Conservation (phyloP, 2,113 vertebrate species). For the Scatophagus argus region DNA sequence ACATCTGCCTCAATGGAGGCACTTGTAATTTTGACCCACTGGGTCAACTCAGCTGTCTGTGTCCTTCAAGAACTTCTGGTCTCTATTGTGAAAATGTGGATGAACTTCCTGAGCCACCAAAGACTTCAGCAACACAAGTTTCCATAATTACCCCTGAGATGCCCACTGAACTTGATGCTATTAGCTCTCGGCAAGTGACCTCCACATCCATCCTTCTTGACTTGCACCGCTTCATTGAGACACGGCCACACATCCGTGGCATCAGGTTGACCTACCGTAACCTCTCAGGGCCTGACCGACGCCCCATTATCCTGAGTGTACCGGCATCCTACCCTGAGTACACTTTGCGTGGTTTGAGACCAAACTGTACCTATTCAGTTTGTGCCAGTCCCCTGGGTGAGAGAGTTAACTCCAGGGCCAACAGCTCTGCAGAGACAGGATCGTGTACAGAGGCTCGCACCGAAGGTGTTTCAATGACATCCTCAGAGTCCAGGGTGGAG, state of each 20-base stretch:
- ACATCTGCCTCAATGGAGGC: slow-evolving; percentile 89
- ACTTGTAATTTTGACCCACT: slow-evolving; percentile 82
- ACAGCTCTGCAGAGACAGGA: slow-evolving; percentile 67
- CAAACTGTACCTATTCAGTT: slow-evolving; percentile 92
- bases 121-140: slow-evolving; percentile 53
- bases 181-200: slow-evolving; percentile 86
- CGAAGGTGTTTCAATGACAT: slow-evolving; percentile 64
- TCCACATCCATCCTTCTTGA: slow-evolving; percentile 91
- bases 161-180: slow-evolving; percentile 37
- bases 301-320: slow-evolving; percentile 87
- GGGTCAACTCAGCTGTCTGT: slow-evolving; percentile 85
- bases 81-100: slow-evolving; percentile 84
- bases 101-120: slow-evolving; percentile 50
- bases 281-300: slow-evolving; percentile 90
- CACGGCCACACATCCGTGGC: slow-evolving; percentile 83
- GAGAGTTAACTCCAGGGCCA: slow-evolving; percentile 62
- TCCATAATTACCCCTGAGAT: neutral
- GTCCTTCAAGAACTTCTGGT: slow-evolving; percentile 82
- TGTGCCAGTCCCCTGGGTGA: slow-evolving; percentile 88
- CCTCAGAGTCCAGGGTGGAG: slow-evolving; percentile 81
- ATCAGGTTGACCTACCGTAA: slow-evolving; percentile 92
- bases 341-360: slow-evolving; percentile 88
- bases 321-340: slow-evolving; percentile 89
- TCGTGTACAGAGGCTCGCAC: slow-evolving; percentile 90
- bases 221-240: slow-evolving; percentile 86